These are phyloP conservation scores for Nowickia ferox DNA, from an alignment of 2,888 invertebrate genomes.

Conservation along the genomic window DNA sequence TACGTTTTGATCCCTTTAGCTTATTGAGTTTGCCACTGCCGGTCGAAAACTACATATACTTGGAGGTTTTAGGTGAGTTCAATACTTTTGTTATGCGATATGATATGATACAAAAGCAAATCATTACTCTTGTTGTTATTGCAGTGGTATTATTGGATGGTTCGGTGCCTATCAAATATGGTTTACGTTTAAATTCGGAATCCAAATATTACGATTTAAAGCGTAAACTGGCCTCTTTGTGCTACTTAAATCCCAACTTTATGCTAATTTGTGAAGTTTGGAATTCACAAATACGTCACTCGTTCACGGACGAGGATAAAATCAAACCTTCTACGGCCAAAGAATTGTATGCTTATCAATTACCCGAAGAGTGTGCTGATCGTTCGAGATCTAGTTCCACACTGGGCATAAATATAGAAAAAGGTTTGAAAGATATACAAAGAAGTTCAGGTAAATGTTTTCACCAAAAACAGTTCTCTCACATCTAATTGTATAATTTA, in stretches of 20 bases:
- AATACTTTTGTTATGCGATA: background rate
- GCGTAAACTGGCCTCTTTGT: slow-evolving; percentile 87
- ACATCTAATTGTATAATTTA: background rate
- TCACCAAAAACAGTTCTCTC: background rate
- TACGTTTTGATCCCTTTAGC: slow-evolving; percentile 96
- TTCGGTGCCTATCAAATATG: slow-evolving; percentile 92
- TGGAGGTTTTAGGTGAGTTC: slow-evolving; percentile 88
- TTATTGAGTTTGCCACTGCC: slow-evolving; percentile 94
- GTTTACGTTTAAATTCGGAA: slow-evolving; percentile 91
- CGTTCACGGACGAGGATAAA: slow-evolving; percentile 84
- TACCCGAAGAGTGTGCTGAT: slow-evolving; percentile 84
- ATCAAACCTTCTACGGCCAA: slow-evolving; percentile 84
- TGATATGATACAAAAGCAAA: background rate
- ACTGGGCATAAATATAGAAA: slow-evolving; percentile 81
- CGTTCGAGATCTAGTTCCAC: slow-evolving; percentile 81
- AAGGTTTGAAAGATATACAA: slow-evolving; percentile 83
- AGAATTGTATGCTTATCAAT: slow-evolving; percentile 88
- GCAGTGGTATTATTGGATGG: slow-evolving; percentile 91
- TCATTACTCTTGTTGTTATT: slow-evolving; percentile 64
- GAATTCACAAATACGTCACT: slow-evolving; percentile 87
- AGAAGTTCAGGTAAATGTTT: slow-evolving; percentile 80
- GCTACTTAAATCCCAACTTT: slow-evolving; percentile 86
- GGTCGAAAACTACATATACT: slow-evolving; percentile 92
- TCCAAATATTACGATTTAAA: slow-evolving; percentile 91
- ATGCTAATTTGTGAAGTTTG: slow-evolving; percentile 89